Evolutionary conservation across 2,113 vertebrate genomes (phyloP), one percentile per base, ranked within the genome.

Genomic region (Condylura cristata): DNA sequence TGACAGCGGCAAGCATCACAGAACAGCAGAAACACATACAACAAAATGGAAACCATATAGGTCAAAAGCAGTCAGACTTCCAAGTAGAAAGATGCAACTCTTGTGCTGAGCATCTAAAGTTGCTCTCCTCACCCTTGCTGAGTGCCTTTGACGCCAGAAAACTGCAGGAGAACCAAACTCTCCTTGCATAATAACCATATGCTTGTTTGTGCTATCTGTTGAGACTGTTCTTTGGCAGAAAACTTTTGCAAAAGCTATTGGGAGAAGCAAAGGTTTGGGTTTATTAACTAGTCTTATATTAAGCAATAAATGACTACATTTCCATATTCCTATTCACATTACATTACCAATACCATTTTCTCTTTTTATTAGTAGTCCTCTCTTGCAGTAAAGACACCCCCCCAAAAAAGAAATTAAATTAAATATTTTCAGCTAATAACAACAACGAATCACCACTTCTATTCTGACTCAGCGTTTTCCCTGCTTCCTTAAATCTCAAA

Each of bases 21-120:
- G 20, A 87, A 96, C 96, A 97, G 96, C 86, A 65, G 91, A 96
- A 97, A 97, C 92, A 92, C 0, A 93, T 89, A 76, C 78, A 91
- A 72, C 91, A 97, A 96, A 94, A 92, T 84, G 37, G 76, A 96
- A 90, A 96, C 93, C 79, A 14, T 46, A 30, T 16, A 93, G 96
- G 96, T 76, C 68, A 51, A 51, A 84, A 87, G 88, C 88, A 85
- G 56, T 71, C 79, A 78, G 30, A 28, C 86, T 96, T 95, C 61
- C 90, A 96, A 86, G 93, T 9, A 84, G 65, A 66, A 83, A 91
- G 72, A 44, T 41, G 72, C 61, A 6, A 81, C 72, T 53, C 18
- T 44, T 32, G 48, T 89, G 92, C 90, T 75, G 72, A 75, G 72
- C 82, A 86, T 79, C 79, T 14, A 32, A 44, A 93, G 79, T 37